Evolutionary conservation across 53 echinoderm and acorn worm genomes (phyloP), one percentile per base, ranked within the genome.

Genomic region (Stichopus horrens): DNA sequence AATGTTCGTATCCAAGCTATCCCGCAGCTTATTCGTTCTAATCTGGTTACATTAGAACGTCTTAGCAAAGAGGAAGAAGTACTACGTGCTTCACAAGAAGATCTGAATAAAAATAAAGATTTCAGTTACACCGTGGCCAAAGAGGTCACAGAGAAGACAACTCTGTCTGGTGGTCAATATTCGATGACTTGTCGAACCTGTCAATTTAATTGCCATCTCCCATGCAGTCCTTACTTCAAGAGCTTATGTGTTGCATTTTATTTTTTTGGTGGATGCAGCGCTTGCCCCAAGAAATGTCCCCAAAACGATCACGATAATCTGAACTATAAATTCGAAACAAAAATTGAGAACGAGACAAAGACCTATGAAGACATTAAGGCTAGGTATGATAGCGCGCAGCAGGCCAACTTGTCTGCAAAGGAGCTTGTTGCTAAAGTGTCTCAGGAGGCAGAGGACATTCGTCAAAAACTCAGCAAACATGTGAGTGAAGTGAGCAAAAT

Each of bases 161-260:
- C 78, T 4, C 52, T 91, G 19, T 18, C 65, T 0, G 54, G 37
- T 23, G 54, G 58, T 9, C 4, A 23, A 8, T 73, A 9, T 88
- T 63, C 81, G 22, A 91, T 84, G 6, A 91, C 88, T 58, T 91
- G 92, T 54, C 21, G 52, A 5, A 83, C 55, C 53, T 91, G 92
- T 74, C 52, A 89, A 13, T 54, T 79, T 1, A 89, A 83, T 7
- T 91, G 92, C 66, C 92, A 91, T 74, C 59, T 58, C 60, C 89
- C 88, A 1, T 91, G 92, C 55, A 0, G 4, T n/a, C 6, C 52
- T 16, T 21, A 81, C 8, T 2, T 83, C 52, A 76, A 89, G 13
- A 0, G 0, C 0, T 7, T 63, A 8, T 63, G 63, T 16, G 4
- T 4, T 6, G 14, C 63, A 9, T 63, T 63, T 16, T 63, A 63